A percentile compares a stretch with the other conserved stretches of the same genome.
These are phyloP conservation scores for Heliconius ethilla DNA, from an alignment of 2,888 invertebrate genomes.

Conservation along the genomic window DNA sequence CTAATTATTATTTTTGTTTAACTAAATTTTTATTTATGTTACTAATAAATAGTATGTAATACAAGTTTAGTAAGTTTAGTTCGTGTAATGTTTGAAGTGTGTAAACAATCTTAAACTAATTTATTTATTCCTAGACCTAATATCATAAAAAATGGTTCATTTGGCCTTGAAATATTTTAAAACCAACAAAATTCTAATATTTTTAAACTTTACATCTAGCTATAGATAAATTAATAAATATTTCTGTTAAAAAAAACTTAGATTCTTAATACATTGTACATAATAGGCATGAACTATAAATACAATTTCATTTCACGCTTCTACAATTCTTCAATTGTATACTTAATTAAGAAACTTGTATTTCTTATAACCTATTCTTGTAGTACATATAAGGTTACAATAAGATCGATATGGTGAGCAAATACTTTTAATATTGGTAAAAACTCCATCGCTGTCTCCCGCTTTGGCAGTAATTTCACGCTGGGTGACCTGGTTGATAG, in stretches of 20 bases:
- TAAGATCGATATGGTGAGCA: constrained; percentile 41
- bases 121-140: too few species aligned
- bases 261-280: neutral
- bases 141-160: too few species aligned
- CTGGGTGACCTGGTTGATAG: constrained; percentile 56
- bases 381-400: constrained; percentile 27
- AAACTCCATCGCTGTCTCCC: constrained; percentile 50
- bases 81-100: too few species aligned
- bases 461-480: constrained; percentile 69
- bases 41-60: too few species aligned
- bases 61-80: too few species aligned
- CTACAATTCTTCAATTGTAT: constrained; percentile 62
- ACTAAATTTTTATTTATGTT: neutral
- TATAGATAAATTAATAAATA: neutral
- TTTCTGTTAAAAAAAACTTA: constrained; percentile 5
- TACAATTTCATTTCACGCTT: constrained; percentile 63
- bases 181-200: too few species aligned
- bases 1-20: neutral
- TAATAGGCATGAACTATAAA: constrained; percentile 7
- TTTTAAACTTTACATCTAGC: too few species aligned
- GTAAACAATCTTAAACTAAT: too few species aligned
- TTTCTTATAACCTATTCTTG: constrained; percentile 32
- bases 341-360: constrained; percentile 54
- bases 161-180: too few species aligned
- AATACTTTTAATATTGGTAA: constrained; percentile 46